A percentile compares a stretch with the other conserved stretches of the same genome.
Evolutionary conservation across 92 coral and sea anemone genomes (phyloP).

Genomic region (Bergia puertoricense): DNA sequence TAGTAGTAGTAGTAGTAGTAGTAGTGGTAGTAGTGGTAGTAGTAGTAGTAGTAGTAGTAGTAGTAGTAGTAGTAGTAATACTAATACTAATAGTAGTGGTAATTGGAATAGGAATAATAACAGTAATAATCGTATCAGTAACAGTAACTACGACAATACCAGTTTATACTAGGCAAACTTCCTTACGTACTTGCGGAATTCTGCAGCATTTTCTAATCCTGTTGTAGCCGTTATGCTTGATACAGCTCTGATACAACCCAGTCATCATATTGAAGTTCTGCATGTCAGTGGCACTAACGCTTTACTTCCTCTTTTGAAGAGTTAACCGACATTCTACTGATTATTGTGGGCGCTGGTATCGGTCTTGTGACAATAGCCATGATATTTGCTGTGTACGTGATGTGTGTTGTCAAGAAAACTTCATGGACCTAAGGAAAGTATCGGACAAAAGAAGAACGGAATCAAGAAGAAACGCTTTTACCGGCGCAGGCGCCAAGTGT

Average conservation of each 20-base stretch:
- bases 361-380: neutral
- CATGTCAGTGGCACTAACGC: neutral
- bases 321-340: neutral
- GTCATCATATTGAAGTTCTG: no score
- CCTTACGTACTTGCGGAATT: no score
- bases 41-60: neutral
- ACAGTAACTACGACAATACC: neutral
- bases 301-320: neutral
- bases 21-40: no score
- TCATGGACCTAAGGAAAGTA: neutral
- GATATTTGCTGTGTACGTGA: neutral
- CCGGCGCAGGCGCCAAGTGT: neutral
- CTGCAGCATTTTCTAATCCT: no score
- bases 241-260: no score
- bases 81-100: no score
- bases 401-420: slow-evolving; percentile 11
- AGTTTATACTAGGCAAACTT: no score
- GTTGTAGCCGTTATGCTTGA: no score
- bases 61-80: neutral
- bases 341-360: slow-evolving; percentile 2
- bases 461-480: neutral
- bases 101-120: no score
- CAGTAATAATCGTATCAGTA: neutral
- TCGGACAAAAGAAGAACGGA: no score
- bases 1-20: no score